Evolutionary conservation across 2,797 vertebrate genomes (phyloP).

Genomic region (Neoniphon sammara): DNA sequence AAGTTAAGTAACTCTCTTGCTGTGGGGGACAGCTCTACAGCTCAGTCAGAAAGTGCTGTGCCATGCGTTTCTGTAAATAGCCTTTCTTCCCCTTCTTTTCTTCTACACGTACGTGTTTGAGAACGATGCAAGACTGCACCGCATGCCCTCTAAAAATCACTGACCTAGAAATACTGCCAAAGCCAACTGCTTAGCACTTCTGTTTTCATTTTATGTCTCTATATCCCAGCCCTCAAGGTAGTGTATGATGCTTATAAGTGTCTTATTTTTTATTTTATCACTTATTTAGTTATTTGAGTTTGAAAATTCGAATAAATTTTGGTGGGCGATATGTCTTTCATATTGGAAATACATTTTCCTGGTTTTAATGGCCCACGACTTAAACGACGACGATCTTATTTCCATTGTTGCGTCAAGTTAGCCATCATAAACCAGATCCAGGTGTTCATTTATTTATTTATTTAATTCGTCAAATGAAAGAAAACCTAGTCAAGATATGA

Average conservation of each 20-base stretch:
- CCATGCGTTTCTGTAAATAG: conserved; percentile 30
- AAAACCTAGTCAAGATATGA: too few relatives aligned
- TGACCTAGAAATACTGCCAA: conserved; percentile 39
- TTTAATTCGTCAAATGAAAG: too few relatives aligned
- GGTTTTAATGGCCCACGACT: background rate
- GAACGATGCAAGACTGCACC: conserved; percentile 35
- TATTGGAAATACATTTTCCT: background rate
- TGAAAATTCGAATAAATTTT: background rate
- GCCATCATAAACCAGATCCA: background rate
- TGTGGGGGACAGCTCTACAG: conserved; percentile 19
- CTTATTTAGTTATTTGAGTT: background rate
- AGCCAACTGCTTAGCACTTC: conserved; percentile 24
- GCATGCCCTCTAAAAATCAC: conserved; percentile 28
- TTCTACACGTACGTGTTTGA: conserved; percentile 6
- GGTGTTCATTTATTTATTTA: too few relatives aligned
- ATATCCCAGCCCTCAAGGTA: background rate
- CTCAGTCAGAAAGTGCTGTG: conserved; percentile 42
- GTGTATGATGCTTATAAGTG: background rate
- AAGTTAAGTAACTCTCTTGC: conserved; percentile 42
- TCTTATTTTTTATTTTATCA: background rate
- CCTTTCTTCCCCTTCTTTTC: background rate
- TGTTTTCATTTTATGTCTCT: conserved; percentile 8
- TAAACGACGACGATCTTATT: background rate
- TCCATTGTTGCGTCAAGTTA: background rate
- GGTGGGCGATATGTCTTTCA: background rate